A percentile compares a stretch with the other conserved stretches of the same genome.
phyloP scores from a whole-genome alignment of 2,113 vertebrate genomes.

The Macroglossus sobrinus region DNA sequence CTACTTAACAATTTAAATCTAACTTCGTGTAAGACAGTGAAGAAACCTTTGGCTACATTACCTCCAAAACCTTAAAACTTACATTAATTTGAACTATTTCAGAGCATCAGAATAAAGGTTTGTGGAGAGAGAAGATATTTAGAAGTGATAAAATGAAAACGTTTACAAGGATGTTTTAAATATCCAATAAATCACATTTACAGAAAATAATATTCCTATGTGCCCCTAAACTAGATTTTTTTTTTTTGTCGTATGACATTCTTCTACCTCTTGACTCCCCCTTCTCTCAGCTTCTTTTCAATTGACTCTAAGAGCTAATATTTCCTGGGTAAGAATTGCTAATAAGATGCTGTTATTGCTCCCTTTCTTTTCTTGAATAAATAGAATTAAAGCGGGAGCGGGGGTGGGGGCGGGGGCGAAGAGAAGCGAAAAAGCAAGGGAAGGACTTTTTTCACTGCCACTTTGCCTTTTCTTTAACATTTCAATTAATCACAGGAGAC shows the following conservation, averaged over 20 bases:
- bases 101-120: background rate
- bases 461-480: slow-evolving; percentile 26
- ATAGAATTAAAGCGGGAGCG: background rate
- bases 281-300: slow-evolving; percentile 1
- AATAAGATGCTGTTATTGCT: slow-evolving; percentile 43
- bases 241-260: background rate
- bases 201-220: background rate
- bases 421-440: background rate
- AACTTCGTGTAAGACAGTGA: background rate
- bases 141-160: background rate
- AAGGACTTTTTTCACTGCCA: background rate
- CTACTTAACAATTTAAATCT: background rate
- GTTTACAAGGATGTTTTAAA: background rate
- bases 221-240: background rate
- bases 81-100: slow-evolving; percentile 20
- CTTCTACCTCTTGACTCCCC: background rate
- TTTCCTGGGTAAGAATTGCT: slow-evolving; percentile 49
- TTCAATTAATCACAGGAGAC: slow-evolving; percentile 14
- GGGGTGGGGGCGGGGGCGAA: background rate
- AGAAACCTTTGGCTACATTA: background rate
- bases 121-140: background rate
- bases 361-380: slow-evolving; percentile 40
- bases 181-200: background rate
- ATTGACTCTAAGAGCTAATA: background rate
- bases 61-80: background rate